Evolutionary conservation across 2,888 invertebrate genomes (phyloP).

Genomic region (Drosophila multiciliata): DNA sequence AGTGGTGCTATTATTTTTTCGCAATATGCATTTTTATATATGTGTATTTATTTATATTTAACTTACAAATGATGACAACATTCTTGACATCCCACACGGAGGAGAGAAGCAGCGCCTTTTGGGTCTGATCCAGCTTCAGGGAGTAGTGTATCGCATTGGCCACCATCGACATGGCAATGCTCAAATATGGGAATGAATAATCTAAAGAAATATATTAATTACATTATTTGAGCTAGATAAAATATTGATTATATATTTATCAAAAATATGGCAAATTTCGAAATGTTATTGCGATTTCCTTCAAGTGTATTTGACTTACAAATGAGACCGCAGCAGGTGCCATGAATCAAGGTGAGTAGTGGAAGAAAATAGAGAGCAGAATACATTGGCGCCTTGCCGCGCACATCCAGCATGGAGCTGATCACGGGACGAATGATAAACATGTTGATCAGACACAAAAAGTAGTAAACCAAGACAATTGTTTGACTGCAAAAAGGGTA

Average conservation of each 20-base stretch:
- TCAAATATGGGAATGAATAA: conserved; percentile 96
- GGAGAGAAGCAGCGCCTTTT: conserved; percentile 90
- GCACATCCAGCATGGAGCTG: conserved; percentile 88
- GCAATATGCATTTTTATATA: neutral
- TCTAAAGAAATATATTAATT: conserved; percentile 86
- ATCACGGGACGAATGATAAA: conserved; percentile 91
- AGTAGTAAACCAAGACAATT: conserved; percentile 95
- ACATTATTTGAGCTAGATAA: neutral
- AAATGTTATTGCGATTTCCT: neutral
- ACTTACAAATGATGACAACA: conserved; percentile 88
- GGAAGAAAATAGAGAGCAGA: conserved; percentile 98
- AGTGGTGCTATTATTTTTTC: neutral
- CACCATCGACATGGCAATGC: conserved; percentile 95
- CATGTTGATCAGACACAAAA: conserved; percentile 92
- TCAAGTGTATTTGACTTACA: conserved; percentile 87
- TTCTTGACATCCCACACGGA: conserved; percentile 93
- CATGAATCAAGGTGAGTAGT: conserved; percentile 93
- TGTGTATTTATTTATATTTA: neutral
- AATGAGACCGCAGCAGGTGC: conserved; percentile 95
- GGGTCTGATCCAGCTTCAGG: conserved; percentile 92
- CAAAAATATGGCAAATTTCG: neutral
- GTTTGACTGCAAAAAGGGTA: conserved; percentile 89
- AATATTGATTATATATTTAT: neutral
- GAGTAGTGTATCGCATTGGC: conserved; percentile 97
- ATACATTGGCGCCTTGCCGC: conserved; percentile 93